A percentile compares a stretch with the other conserved stretches of the same genome.
phyloP scores from a whole-genome alignment of 2,113 vertebrate species.

The Chaetodon trifascialis region DNA sequence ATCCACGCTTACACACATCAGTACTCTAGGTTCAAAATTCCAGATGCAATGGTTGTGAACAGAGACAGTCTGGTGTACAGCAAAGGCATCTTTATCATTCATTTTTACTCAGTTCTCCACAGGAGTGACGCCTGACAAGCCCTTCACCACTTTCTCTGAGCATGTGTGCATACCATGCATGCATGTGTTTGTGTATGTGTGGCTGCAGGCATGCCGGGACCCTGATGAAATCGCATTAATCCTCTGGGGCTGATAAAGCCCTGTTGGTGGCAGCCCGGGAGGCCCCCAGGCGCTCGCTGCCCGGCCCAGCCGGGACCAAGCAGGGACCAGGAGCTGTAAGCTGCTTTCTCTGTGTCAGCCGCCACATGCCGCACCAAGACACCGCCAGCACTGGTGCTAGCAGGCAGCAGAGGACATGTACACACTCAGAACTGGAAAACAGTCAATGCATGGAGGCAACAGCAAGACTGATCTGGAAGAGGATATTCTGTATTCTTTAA shows the following conservation, averaged over 20 bases:
- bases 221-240: constrained; percentile 77
- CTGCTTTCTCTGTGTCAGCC: constrained; percentile 83
- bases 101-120: not conserved
- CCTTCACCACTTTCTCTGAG: constrained; percentile 3
- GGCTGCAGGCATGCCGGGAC: constrained; percentile 29
- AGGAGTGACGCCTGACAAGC: not conserved
- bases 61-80: not conserved
- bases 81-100: not conserved
- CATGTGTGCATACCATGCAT: constrained; percentile 40
- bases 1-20: not conserved
- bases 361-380: constrained; percentile 71
- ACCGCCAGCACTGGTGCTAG: constrained; percentile 53
- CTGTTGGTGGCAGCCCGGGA: constrained; percentile 77
- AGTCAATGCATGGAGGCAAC: not conserved
- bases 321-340: constrained; percentile 73
- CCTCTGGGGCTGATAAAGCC: constrained; percentile 70
- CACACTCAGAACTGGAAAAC: not conserved
- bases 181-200: constrained; percentile 44
- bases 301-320: constrained; percentile 63
- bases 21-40: not conserved
- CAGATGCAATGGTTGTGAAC: not conserved
- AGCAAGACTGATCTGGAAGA: not conserved
- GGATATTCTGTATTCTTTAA: not conserved
- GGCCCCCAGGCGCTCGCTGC: constrained; percentile 64
- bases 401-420: constrained; percentile 12